These are phyloP conservation scores for Pimephales promelas DNA, from an alignment of 2,113 vertebrate genomes.

Conservation along the genomic window DNA sequence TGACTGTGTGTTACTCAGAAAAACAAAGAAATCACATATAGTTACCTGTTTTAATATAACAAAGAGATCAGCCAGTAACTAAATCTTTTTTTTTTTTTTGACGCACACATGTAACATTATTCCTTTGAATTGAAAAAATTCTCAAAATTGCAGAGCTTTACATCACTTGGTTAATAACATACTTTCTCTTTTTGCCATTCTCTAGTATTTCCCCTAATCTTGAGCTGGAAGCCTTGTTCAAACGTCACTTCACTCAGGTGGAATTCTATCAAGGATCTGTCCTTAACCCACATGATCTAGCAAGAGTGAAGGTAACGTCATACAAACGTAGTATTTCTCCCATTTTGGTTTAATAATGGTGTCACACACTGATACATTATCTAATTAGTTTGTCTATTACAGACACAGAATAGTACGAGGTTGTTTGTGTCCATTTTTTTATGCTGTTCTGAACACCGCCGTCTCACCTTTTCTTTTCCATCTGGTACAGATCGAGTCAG, in stretches of 20 bases:
- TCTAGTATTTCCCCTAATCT: conserved; percentile 99
- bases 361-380: not conserved
- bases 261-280: conserved; percentile 99
- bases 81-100: not conserved
- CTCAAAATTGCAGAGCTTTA: not conserved
- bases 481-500: conserved; percentile 90
- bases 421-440: not conserved
- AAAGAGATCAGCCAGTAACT: not conserved
- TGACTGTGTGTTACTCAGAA: not conserved
- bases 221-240: conserved; percentile 99
- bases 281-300: conserved; percentile 98
- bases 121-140: not conserved
- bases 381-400: not conserved
- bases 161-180: not conserved
- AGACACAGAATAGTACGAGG: not conserved
- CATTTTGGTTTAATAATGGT: not conserved
- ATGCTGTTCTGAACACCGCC: not conserved
- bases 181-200: conserved; percentile 23
- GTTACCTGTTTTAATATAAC: not conserved
- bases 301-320: conserved; percentile 95
- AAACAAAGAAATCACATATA: conserved; percentile 7
- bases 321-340: not conserved
- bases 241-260: conserved; percentile 99
- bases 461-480: not conserved
- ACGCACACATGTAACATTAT: not conserved